phyloP scores from a whole-genome alignment of 2,113 vertebrate species.

The Callorhinus ursinus region DNA sequence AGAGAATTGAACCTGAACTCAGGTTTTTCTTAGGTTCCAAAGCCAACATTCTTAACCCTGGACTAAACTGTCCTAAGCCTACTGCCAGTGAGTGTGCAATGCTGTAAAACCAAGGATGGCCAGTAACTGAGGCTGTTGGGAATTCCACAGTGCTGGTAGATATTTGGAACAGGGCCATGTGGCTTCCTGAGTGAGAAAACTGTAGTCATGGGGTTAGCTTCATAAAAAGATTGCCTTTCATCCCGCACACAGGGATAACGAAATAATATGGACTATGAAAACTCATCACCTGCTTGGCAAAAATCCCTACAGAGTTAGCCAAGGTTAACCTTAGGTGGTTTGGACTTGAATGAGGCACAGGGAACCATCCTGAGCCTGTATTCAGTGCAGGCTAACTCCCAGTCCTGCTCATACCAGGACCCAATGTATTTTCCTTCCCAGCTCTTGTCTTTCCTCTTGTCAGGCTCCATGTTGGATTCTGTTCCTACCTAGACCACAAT shows the following conservation, averaged over 20 bases:
- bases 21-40: constrained; percentile 35
- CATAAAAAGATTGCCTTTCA: constrained; percentile 49
- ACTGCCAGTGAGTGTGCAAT: neutral
- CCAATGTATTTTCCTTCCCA: neutral
- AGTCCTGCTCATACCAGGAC: neutral
- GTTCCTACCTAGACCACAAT: neutral
- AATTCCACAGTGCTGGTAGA: neutral
- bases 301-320: neutral
- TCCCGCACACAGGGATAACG: constrained; percentile 4
- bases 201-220: constrained; percentile 2
- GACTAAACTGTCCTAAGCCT: neutral
- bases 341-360: neutral
- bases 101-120: neutral
- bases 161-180: neutral
- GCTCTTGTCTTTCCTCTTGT: neutral
- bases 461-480: neutral
- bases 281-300: constrained; percentile 49
- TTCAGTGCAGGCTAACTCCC: neutral
- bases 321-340: neutral
- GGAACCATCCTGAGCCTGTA: neutral
- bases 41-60: constrained; percentile 13
- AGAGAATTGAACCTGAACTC: neutral
- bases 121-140: neutral
- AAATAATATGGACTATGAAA: constrained; percentile 1
- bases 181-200: neutral